These are phyloP conservation scores for Caprella mutica DNA, from an alignment of 2,888 invertebrate genomes.

Conservation along the genomic window DNA sequence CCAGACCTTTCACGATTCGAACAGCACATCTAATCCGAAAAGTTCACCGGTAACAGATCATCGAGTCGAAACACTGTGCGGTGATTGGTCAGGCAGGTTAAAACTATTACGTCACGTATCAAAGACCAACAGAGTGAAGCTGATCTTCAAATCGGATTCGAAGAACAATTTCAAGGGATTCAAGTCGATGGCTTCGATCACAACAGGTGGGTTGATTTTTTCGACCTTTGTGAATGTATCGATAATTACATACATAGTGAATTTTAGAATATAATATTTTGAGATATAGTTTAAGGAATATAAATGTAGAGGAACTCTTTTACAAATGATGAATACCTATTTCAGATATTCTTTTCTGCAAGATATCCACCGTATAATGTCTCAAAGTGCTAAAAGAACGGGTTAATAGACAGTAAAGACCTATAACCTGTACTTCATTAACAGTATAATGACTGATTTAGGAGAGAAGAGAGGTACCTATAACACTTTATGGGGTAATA, in stretches of 20 bases:
- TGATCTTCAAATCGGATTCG: conserved; percentile 63
- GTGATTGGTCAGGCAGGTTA: conserved; percentile 66
- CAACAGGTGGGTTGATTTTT: conserved; percentile 62
- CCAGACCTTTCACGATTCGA: no score
- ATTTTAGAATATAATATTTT: background rate
- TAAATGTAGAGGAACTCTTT: background rate
- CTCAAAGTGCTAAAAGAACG: no score
- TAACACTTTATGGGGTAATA: no score
- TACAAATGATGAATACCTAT: background rate
- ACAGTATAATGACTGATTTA: no score
- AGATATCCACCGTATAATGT: no score
- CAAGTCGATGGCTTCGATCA: conserved; percentile 58
- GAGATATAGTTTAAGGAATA: background rate
- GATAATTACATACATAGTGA: background rate
- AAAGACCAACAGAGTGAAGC: conserved; percentile 49
- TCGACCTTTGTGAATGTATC: no score
- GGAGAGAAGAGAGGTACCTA: no score
- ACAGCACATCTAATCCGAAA: no score
- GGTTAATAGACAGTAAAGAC: no score
- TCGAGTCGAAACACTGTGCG: conserved; percentile 50
- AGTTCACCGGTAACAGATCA: no score
- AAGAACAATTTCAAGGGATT: conserved; percentile 63
- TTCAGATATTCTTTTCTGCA: no score
- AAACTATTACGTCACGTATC: conserved; percentile 60
- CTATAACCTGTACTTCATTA: no score